Evolutionary conservation across 2,888 invertebrate species (phyloP).

Genomic region (Mantis religiosa): DNA sequence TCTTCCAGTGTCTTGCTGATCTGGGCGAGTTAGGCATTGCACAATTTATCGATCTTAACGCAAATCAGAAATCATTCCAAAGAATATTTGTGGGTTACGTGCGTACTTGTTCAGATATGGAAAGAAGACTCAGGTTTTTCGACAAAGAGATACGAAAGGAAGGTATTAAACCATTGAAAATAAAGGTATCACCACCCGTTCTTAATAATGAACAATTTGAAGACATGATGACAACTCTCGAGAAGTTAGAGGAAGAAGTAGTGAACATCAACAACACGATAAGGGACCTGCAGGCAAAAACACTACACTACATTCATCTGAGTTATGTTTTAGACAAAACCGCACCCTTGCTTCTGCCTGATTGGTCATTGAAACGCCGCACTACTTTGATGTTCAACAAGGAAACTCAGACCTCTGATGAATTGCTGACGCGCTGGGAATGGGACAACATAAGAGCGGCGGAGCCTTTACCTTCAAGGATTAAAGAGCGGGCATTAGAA

Average conservation of each 20-base stretch:
- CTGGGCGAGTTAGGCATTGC: slow-evolving; percentile 95
- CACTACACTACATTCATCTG: background rate
- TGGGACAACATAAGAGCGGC: background rate
- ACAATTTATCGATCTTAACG: slow-evolving; percentile 84
- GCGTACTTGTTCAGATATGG: background rate
- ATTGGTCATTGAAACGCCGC: background rate
- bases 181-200: background rate
- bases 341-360: background rate
- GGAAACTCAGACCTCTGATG: background rate
- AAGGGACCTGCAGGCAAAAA: background rate
- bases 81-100: background rate
- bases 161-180: background rate
- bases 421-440: background rate
- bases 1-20: slow-evolving; percentile 96
- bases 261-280: background rate
- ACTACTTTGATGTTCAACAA: background rate
- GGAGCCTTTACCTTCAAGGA: background rate
- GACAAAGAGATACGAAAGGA: background rate
- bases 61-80: background rate
- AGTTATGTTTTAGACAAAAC: background rate
- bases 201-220: background rate
- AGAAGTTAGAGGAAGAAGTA: background rate
- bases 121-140: background rate
- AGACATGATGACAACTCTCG: background rate
- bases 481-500: background rate